Evolutionary conservation across 2,888 invertebrate species (phyloP).

Genomic region (Mesoligia furuncula): DNA sequence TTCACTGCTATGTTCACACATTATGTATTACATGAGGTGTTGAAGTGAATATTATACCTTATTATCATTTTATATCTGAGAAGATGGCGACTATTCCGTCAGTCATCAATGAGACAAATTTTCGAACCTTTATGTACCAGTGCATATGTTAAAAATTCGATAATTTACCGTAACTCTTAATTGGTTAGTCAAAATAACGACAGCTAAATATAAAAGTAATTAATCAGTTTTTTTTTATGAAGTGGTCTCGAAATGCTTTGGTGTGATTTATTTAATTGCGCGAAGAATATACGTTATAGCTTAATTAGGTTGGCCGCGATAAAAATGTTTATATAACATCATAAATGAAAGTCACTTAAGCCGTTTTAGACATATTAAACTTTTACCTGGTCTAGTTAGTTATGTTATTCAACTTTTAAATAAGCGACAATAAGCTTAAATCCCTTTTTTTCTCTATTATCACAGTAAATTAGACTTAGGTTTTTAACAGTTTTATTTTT

Average conservation of each 20-base stretch:
- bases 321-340: not conserved
- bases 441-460: not conserved
- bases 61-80: not conserved
- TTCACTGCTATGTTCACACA: slow-evolving; percentile 54
- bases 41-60: slow-evolving; percentile 38
- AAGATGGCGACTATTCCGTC: not conserved
- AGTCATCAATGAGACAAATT: not conserved
- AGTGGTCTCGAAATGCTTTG: too few species aligned
- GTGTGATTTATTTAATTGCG: not conserved
- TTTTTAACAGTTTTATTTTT: not conserved
- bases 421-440: not conserved
- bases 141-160: too few species aligned
- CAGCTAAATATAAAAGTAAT: too few species aligned
- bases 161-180: too few species aligned
- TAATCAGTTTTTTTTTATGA: too few species aligned
- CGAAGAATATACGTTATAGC: not conserved
- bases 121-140: not conserved
- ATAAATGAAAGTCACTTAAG: not conserved
- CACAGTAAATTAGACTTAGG: not conserved
- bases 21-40: slow-evolving; percentile 14
- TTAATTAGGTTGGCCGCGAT: not conserved
- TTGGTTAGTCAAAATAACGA: too few species aligned
- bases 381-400: too few species aligned
- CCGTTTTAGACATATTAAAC: too few species aligned
- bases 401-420: too few species aligned